Evolutionary conservation across 92 coral and sea anemone species (phyloP).

Genomic region (Scolanthus callimorphus): DNA sequence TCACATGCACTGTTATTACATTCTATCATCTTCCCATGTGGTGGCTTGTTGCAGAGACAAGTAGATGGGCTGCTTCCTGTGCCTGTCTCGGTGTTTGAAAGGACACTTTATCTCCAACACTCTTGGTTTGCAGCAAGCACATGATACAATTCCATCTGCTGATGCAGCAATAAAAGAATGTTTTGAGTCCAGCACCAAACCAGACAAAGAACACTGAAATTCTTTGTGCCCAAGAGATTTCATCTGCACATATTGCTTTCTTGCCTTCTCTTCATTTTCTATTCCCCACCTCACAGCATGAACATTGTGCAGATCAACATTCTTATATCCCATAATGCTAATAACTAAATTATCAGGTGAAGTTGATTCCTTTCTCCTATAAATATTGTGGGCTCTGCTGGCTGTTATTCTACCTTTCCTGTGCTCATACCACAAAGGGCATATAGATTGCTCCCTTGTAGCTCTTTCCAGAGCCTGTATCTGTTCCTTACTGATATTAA

Average conservation of each 20-base stretch:
- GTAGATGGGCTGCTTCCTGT: conserved; percentile 10
- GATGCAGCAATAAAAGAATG: conserved; percentile 20
- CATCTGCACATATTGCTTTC: not conserved
- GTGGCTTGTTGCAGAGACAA: conserved; percentile 53
- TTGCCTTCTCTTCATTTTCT: conserved; percentile 25
- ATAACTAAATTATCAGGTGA: conserved; percentile 24
- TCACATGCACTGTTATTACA: conserved; percentile 47
- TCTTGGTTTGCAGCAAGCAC: conserved; percentile 24
- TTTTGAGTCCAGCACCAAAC: too few relatives aligned
- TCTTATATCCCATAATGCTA: conserved; percentile 19
- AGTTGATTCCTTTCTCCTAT: conserved; percentile 2
- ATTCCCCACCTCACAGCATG: conserved; percentile 1
- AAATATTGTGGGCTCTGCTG: conserved; percentile 18
- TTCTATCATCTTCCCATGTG: conserved; percentile 38
- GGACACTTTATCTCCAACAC: conserved; percentile 40
- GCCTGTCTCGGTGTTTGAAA: conserved; percentile 12
- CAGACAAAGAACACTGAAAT: too few relatives aligned
- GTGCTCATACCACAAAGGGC: conserved; percentile 21
- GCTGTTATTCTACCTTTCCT: conserved; percentile 25
- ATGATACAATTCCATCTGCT: conserved; percentile 31
- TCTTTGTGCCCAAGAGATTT: conserved; percentile 1
- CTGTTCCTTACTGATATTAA: conserved; percentile 1
- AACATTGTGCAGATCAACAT: not conserved
- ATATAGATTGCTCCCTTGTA: conserved; percentile 15
- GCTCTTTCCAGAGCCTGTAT: conserved; percentile 4